Base-by-base conservation (phyloP, 2,797 vertebrate species). In the Acipenser transmontanus region DNA sequence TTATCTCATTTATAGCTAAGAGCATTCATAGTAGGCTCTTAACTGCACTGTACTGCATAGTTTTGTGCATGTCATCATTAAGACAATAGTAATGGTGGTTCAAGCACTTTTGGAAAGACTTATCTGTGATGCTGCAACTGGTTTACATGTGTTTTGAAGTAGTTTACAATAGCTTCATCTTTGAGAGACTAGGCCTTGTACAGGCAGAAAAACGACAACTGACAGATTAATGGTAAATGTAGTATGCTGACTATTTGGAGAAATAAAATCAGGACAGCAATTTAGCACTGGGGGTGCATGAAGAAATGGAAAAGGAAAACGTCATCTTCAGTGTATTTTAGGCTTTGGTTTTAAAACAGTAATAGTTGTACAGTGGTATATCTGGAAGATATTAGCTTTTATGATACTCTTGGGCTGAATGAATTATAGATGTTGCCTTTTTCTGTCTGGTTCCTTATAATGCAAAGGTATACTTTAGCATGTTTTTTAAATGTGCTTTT, bases 341-440 rank as follows among this genome's bases (percentile, higher is more conserved):
- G 49, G 20, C 7, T 47, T 7, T 49, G 78, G 70, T 73, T 74
- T 69, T 68, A 72, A 65, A 76, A 74, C 72, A 69, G 76, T 77
- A 75, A 84, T 75, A 85, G 78, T 73, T 74, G 71, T 74, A 74
- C 17, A 17, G 17, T 1, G 1, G 74, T 71, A 77, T 78, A 78
- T 87, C 80, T 85, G 83, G 77, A 80, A 75, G 76, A 81, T 72
- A 77, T 81, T 79, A 80, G 70, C 76, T 69, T 80, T 73, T 72
- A 69, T 72, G 80, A 80, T 81, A 76, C 75, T 66, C 60, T 61
- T 49, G 67, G 63, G 85, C 80, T 76, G 76, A 62, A 70, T 74
- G 76, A 79, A 74, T 77, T 74, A 14, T 51, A 66, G 50, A 77
- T 76, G 2, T 62, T 67, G 74, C 80, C 73, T 81, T 70, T 47